Conservation (phyloP, 2,113 vertebrate genomes). For the Phycodurus eques region DNA sequence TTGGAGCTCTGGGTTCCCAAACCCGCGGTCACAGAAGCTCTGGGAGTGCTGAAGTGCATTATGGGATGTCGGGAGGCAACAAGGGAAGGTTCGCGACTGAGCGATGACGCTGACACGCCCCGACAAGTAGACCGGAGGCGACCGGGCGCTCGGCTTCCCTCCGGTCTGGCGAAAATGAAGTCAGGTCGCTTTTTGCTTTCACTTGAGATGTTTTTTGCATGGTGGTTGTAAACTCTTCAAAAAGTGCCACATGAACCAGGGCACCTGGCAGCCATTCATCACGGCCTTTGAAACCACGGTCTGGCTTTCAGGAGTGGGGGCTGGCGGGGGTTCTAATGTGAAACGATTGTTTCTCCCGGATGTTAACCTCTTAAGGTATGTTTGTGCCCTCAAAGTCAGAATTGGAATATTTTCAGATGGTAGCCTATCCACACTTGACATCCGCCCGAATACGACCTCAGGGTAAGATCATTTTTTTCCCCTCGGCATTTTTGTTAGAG, state of each 20-base stretch:
- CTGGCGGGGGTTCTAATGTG: constrained; percentile 32
- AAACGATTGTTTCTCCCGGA: no score
- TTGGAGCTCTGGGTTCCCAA: no score
- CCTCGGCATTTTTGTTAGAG: constrained; percentile 8
- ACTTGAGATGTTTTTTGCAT: constrained; percentile 27
- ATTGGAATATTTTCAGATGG: constrained; percentile 33
- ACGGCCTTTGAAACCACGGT: constrained; percentile 44
- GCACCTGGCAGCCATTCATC: constrained; percentile 67
- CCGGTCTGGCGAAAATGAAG: constrained; percentile 69
- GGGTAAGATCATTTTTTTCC: constrained; percentile 11
- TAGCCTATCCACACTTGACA: constrained; percentile 70
- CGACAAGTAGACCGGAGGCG: constrained; percentile 48
- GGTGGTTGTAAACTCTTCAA: constrained; percentile 40
- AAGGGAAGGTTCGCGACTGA: constrained; percentile 4
- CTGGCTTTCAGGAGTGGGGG: constrained; percentile 9
- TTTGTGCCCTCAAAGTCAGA: no score
- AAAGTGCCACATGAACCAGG: constrained; percentile 27
- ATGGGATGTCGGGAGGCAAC: constrained; percentile 11
- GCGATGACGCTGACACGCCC: constrained; percentile 42
- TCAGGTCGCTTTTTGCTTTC: constrained; percentile 43
- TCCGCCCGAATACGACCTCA: constrained; percentile 50
- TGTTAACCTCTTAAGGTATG: no score
- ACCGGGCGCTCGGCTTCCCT: constrained; percentile 11
- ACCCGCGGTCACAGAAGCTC: no score
- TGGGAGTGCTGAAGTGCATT: not conserved